phyloP scores from a whole-genome alignment of 2,113 vertebrate genomes.

The Neotoma lepida region DNA sequence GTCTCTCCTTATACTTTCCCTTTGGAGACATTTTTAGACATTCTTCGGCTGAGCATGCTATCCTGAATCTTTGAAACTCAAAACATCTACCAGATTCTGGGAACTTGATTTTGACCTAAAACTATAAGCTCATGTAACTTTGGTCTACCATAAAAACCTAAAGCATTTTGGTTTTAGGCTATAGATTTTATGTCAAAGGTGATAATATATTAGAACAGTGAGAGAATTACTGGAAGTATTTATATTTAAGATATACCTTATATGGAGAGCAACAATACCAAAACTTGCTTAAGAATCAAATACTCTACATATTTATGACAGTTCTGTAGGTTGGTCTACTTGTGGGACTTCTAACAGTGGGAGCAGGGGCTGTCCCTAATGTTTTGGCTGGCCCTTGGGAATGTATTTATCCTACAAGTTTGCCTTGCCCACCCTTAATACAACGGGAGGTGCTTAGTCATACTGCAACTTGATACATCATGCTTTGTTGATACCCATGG shows the following conservation, averaged over 20 bases:
- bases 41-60: not conserved
- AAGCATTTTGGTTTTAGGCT: not conserved
- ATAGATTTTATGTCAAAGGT: not conserved
- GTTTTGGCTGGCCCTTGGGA: not conserved
- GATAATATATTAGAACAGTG: not conserved
- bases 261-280: not conserved
- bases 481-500: too few species aligned
- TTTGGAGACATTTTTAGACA: not conserved
- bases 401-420: not conserved
- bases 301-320: not conserved
- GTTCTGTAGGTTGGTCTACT: not conserved
- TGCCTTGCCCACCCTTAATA: not conserved
- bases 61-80: not conserved
- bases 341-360: not conserved
- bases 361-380: not conserved
- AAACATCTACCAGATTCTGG: not conserved
- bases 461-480: too few species aligned
- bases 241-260: not conserved
- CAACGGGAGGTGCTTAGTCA: not conserved
- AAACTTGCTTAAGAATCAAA: not conserved
- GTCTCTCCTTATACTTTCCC: not conserved
- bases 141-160: not conserved
- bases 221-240: not conserved
- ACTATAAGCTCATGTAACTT: not conserved
- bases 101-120: not conserved